These are phyloP conservation scores for Melanerpes aurifrons DNA, from an alignment of 2,113 vertebrate genomes.

Conservation along the genomic window DNA sequence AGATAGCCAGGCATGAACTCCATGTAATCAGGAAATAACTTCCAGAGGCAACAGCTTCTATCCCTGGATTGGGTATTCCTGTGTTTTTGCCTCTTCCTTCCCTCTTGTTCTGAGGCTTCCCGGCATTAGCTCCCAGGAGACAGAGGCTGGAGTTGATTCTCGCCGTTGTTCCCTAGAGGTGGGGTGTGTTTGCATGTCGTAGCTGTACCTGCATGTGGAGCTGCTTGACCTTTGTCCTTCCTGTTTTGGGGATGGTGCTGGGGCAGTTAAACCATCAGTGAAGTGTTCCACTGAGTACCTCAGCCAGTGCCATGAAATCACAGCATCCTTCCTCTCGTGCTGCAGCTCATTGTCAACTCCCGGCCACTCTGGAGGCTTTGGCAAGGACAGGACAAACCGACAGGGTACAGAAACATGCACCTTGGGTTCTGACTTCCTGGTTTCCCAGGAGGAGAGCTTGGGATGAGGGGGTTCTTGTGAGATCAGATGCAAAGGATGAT, in stretches of 20 bases:
- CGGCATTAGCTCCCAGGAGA: neutral
- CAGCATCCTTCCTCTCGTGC: conserved; percentile 41
- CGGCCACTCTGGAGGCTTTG: conserved; percentile 51
- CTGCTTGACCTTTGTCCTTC: conserved; percentile 43
- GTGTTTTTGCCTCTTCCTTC: conserved; percentile 7
- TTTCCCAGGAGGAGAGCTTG: conserved; percentile 27
- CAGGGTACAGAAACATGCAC: neutral
- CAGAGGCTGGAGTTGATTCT: conserved; percentile 18
- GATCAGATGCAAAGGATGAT: conserved; percentile 10
- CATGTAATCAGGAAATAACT: neutral
- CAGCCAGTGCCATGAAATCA: conserved; percentile 1
- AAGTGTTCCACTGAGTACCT: conserved; percentile 13
- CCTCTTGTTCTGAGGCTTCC: conserved; percentile 17
- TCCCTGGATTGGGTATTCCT: neutral
- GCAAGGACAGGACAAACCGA: conserved; percentile 11
- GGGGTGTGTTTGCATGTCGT: conserved; percentile 67
- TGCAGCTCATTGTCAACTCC: conserved; percentile 45
- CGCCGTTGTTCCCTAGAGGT: conserved; percentile 32
- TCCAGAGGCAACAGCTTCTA: neutral
- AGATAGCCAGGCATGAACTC: neutral
- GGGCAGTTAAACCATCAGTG: conserved; percentile 6
- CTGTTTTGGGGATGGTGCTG: conserved; percentile 16
- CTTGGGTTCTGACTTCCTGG: conserved; percentile 39
- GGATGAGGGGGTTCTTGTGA: neutral
- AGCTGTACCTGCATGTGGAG: conserved; percentile 70